Percentiles rank a stretch among this genome's conserved stretches.
phyloP scores from a whole-genome alignment of 2,888 invertebrate genomes.

The Amphipoea lucens region DNA sequence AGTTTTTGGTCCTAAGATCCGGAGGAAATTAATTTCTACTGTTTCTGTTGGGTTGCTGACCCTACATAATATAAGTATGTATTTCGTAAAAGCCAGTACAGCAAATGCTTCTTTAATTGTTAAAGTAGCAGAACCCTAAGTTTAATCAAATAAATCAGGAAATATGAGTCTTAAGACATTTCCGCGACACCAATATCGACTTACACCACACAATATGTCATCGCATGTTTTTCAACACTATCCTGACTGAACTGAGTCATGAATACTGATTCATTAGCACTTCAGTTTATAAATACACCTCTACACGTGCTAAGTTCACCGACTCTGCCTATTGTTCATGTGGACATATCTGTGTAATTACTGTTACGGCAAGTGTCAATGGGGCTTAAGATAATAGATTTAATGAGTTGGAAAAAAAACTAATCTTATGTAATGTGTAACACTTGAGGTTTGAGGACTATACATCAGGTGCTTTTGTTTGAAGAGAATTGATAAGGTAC shows the following conservation, averaged over 20 bases:
- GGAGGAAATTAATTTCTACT: neutral
- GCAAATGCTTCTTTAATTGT: neutral
- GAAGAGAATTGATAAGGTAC: neutral
- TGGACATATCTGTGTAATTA: constrained; percentile 42
- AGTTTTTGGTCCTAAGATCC: neutral
- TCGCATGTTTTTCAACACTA: constrained; percentile 28
- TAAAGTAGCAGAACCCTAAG: neutral
- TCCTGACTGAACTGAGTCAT: constrained; percentile 55
- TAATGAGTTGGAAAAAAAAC: constrained; percentile 31
- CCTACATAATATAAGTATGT: neutral
- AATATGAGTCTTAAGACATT: neutral
- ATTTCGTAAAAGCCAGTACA: neutral
- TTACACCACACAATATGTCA: constrained; percentile 14
- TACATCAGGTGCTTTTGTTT: neutral
- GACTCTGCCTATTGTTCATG: constrained; percentile 52
- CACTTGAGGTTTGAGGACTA: neutral
- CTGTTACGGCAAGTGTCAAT: constrained; percentile 16
- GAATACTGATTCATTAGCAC: constrained; percentile 67
- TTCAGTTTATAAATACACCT: constrained; percentile 67
- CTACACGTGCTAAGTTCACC: constrained; percentile 58
- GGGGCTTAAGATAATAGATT: constrained; percentile 22
- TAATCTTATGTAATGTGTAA: constrained; percentile 2
- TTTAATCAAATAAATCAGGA: neutral
- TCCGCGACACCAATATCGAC: constrained; percentile 22
- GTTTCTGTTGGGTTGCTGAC: neutral